A percentile compares a stretch with the other conserved stretches of the same genome.
Conservation (phyloP, 2,888 invertebrate species). For the Dicyrtomina minuta region DNA sequence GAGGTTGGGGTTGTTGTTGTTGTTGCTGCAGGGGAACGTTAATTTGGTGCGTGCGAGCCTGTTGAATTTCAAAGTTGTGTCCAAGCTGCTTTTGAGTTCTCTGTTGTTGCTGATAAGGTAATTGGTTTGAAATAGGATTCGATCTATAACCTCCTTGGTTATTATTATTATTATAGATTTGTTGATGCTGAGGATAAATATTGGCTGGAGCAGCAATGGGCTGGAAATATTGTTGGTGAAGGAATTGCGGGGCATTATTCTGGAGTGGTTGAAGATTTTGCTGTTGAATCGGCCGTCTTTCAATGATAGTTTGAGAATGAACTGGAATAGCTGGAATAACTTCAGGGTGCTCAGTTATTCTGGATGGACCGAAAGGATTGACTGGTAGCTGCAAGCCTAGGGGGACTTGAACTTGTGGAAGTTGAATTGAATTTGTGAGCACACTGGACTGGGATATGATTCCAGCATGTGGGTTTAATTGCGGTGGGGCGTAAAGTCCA, state of each 20-base stretch:
- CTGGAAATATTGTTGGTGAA: neutral
- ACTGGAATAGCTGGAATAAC: conserved; percentile 35
- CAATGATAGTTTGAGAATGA: conserved; percentile 25
- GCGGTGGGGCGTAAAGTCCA: conserved; percentile 22
- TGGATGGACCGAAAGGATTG: neutral
- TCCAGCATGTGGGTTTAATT: neutral
- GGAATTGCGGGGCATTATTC: neutral
- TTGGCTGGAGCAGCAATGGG: neutral
- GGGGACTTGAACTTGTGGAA: neutral
- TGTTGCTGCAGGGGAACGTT: neutral
- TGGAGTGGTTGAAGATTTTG: neutral
- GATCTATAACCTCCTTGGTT: neutral
- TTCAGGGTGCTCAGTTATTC: conserved; percentile 15
- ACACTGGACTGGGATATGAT: conserved; percentile 19
- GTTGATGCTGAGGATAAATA: conserved; percentile 13
- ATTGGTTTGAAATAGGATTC: neutral
- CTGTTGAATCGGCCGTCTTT: conserved; percentile 13
- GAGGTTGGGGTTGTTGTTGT: conserved; percentile 17
- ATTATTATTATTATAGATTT: too few relatives aligned
- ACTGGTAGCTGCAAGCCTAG: neutral
- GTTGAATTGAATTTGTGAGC: conserved; percentile 3
- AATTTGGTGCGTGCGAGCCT: neutral
- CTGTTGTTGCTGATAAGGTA: neutral
- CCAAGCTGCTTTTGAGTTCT: too few relatives aligned
- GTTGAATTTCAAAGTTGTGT: neutral